Conservation (phyloP, 2,797 vertebrate genomes). For the Thunnus albacares region DNA sequence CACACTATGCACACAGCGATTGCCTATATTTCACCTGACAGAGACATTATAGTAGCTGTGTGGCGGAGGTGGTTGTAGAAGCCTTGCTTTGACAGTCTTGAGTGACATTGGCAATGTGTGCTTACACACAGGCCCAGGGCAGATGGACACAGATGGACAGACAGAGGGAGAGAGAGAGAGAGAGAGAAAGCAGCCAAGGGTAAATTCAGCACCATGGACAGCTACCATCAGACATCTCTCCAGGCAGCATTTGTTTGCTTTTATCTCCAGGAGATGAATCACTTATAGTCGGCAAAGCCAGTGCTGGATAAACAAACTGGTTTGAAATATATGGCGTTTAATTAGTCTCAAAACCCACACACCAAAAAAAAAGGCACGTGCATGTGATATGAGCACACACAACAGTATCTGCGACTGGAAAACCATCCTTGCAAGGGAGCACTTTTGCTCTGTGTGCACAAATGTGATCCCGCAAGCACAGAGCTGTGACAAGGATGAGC, state of each 20-base stretch:
- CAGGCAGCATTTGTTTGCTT: slow-evolving; percentile 69
- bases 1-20: slow-evolving; percentile 59
- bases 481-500: too few relatives aligned
- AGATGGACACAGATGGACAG: slow-evolving; percentile 63
- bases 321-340: slow-evolving; percentile 41
- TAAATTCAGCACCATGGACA: slow-evolving; percentile 71
- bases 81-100: slow-evolving; percentile 66
- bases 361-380: too few relatives aligned
- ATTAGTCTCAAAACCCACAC: background rate
- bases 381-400: too few relatives aligned
- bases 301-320: slow-evolving; percentile 41
- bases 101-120: slow-evolving; percentile 68
- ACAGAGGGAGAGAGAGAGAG: slow-evolving; percentile 13
- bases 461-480: too few relatives aligned
- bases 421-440: too few relatives aligned
- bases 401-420: too few relatives aligned
- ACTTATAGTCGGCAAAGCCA: slow-evolving; percentile 38
- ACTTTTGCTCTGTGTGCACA: too few relatives aligned
- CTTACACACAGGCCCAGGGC: slow-evolving; percentile 55
- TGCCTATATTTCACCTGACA: slow-evolving; percentile 75
- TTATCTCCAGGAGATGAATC: slow-evolving; percentile 70
- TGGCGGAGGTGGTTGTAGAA: slow-evolving; percentile 32
- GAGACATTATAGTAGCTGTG: slow-evolving; percentile 51
- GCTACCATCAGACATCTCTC: slow-evolving; percentile 59
- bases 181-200: slow-evolving; percentile 40